Base-by-base conservation (phyloP, 1,140 invertebrate species). In the Helicoverpa zea region DNA sequence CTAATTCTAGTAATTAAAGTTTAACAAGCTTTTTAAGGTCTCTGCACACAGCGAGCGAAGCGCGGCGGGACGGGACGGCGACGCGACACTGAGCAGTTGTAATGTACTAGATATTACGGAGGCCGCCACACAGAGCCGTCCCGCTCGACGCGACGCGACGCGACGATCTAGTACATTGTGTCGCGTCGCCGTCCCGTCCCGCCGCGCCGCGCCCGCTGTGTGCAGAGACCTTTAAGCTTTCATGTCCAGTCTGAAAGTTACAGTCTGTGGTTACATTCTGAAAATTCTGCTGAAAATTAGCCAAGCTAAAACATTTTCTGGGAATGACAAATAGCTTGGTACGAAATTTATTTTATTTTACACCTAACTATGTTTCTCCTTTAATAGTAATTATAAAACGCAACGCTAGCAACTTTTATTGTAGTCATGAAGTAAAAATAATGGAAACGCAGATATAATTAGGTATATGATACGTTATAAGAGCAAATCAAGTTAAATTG, bases 281-380 rank as follows among this genome's bases (percentile, higher is more conserved):
- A 49, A 66, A 66, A 66, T 43, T 29, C n/a, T 43, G 18, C 43
- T 12, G n/a, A 35, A 66, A 66, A 66, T 66, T 66, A 18, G 43
- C 63, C n/a, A 66, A 49, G 63, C 43, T 66, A 43, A 66, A 66
- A n/a, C 5, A 49, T 49, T 66, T 66, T 47, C 43, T 59, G 13
- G 10, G 11, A 59, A n/a, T 58, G 43, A 43, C 63, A 64, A 64
- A 64, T 16, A 47, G 63, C 30, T 64, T 29, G 30, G 3, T 13
- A 14, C 29, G 59, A 63, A 29, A 47, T 64, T 30, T 47, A 64
- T 30, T 49, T 43, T 18, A 49, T 30, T 49, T 47, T 47, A 43
- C n/a, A 64, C 63, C 63, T 2, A 23, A 23, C 23, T 66, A 49
- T 43, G 43, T 10, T 49, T 66, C 9, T 9, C 49, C 35, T 66